phyloP scores from a whole-genome alignment of 1,140 invertebrate genomes.

The Leptonema lineaticorne region DNA sequence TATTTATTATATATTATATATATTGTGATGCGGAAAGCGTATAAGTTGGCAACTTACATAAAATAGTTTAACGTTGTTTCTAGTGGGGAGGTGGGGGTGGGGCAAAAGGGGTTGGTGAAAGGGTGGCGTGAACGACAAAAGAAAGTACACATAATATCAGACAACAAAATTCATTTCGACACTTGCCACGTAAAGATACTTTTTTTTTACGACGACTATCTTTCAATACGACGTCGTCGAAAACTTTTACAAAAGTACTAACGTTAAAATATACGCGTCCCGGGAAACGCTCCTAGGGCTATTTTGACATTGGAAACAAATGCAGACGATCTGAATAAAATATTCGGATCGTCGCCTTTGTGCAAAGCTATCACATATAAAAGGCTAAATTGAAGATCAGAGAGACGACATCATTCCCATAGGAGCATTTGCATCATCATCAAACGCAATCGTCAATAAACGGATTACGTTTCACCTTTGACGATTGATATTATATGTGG shows the following conservation, averaged over 20 bases:
- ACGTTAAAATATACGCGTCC: background rate
- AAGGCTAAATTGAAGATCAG: constrained; percentile 9
- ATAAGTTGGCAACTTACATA: too few species aligned
- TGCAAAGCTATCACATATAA: background rate
- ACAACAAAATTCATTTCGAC: too few species aligned
- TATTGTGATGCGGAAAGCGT: too few species aligned
- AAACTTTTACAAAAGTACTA: background rate
- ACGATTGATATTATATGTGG: background rate
- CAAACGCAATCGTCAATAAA: background rate
- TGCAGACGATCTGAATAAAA: constrained; percentile 1
- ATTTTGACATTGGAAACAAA: background rate
- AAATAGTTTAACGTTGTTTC: too few species aligned
- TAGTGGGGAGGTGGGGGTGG: too few species aligned
- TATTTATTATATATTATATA: too few species aligned
- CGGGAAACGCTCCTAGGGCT: background rate
- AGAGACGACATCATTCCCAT: background rate
- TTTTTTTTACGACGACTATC: too few species aligned
- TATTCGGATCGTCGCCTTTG: constrained; percentile 5
- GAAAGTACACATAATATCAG: too few species aligned
- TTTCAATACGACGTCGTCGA: background rate
- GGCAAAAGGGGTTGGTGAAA: too few species aligned
- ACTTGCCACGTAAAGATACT: too few species aligned
- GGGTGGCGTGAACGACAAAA: too few species aligned
- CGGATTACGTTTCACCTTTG: constrained; percentile 9
- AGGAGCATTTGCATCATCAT: constrained; percentile 2